phyloP scores from a whole-genome alignment of 2,888 invertebrate species.

The Tipula confusa region DNA sequence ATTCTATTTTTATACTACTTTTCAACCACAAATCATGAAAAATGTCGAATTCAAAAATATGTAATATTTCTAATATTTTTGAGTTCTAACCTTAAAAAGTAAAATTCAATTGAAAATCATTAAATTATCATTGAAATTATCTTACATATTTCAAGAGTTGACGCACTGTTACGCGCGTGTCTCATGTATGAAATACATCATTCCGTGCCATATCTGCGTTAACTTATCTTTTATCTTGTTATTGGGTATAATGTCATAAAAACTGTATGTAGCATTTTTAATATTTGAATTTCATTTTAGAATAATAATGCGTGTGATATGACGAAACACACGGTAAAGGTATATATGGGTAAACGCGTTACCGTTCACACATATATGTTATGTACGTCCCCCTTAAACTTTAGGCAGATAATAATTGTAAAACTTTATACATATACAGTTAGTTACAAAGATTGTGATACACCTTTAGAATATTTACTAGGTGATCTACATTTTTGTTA shows the following conservation, averaged over 20 bases:
- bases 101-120: conserved; percentile 9
- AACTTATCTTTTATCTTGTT: background rate
- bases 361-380: background rate
- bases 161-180: background rate
- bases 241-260: background rate
- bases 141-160: background rate
- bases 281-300: background rate
- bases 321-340: background rate
- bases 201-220: background rate
- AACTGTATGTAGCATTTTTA: background rate
- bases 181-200: background rate
- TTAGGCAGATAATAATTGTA: background rate
- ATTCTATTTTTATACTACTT: too few relatives aligned
- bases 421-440: too few relatives aligned
- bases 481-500: too few relatives aligned
- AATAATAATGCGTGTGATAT: background rate
- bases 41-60: too few relatives aligned
- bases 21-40: too few relatives aligned
- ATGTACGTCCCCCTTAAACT: background rate
- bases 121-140: background rate
- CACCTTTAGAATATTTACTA: too few relatives aligned
- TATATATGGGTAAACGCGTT: background rate
- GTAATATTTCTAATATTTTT: too few relatives aligned
- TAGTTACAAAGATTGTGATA: too few relatives aligned
- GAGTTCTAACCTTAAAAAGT: too few relatives aligned